Conservation (phyloP, 2,113 vertebrate genomes). For the Orcinus orca region DNA sequence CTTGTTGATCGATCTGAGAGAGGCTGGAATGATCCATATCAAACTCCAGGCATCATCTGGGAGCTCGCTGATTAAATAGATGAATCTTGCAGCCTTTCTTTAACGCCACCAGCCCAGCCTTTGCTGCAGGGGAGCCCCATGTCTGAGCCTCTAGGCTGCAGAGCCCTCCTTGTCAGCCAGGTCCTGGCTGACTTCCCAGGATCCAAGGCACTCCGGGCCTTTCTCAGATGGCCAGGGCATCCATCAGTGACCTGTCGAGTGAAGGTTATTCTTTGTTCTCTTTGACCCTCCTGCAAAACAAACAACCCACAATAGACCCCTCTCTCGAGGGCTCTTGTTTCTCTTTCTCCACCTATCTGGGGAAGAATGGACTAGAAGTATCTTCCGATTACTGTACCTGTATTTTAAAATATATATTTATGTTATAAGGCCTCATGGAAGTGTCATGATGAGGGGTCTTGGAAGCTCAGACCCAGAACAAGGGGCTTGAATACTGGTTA, state of each 20-base stretch:
- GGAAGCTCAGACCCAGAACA: neutral
- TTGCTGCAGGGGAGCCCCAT: neutral
- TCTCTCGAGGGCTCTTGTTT: neutral
- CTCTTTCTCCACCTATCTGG: neutral
- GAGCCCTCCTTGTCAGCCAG: neutral
- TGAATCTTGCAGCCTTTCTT: constrained; percentile 40
- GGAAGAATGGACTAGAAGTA: neutral
- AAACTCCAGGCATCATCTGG: constrained; percentile 62
- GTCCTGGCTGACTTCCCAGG: neutral
- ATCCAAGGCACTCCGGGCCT: neutral
- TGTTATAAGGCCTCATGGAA: neutral
- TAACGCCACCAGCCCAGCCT: neutral
- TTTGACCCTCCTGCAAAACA: neutral
- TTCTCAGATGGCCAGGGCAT: constrained; percentile 2
- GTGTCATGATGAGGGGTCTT: neutral
- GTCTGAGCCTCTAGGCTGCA: neutral
- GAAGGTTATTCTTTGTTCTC: constrained; percentile 52
- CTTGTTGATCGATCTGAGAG: constrained; percentile 66
- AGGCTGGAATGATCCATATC: constrained; percentile 66
- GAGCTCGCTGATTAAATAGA: constrained; percentile 64
- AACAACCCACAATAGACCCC: too few relatives aligned
- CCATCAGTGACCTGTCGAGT: constrained; percentile 37
- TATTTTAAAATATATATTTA: neutral
- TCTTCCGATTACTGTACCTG: neutral
- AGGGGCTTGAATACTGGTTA: neutral